phyloP scores from a whole-genome alignment of 1,140 invertebrate species.

The Drosophila parvula region DNA sequence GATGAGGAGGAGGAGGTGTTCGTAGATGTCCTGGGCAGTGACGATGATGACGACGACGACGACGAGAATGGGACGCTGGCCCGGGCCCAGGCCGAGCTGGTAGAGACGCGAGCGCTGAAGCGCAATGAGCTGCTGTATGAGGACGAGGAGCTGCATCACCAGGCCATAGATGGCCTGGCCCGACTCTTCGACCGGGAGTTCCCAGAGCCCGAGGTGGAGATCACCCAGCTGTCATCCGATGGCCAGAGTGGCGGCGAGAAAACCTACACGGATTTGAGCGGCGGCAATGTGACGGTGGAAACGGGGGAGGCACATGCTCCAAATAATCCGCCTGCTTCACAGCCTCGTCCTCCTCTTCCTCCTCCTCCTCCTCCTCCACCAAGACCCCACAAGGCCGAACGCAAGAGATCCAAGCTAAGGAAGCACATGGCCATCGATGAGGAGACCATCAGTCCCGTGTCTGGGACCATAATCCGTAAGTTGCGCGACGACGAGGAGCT shows the following conservation, averaged over 20 bases:
- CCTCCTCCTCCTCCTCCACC: conserved; percentile 18
- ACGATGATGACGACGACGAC: conserved; percentile 55
- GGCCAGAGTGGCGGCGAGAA: conserved; percentile 72
- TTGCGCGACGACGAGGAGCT: conserved; percentile 91
- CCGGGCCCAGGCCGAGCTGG: conserved; percentile 21
- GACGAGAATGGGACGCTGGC: background rate
- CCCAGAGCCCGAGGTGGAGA: conserved; percentile 9
- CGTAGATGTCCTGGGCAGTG: conserved; percentile 47
- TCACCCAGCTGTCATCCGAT: conserved; percentile 16
- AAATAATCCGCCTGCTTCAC: conserved; percentile 32
- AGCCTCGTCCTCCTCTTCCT: conserved; percentile 59
- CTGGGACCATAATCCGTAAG: conserved; percentile 96
- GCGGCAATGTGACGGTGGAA: conserved; percentile 59
- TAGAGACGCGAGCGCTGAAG: conserved; percentile 60
- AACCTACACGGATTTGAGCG: conserved; percentile 85
- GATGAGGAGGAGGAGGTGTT: conserved; percentile 57
- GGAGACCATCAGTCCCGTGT: conserved; percentile 98
- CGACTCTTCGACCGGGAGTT: conserved; percentile 78
- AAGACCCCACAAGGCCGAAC: conserved; percentile 76
- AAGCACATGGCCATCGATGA: conserved; percentile 94
- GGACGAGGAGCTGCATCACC: conserved; percentile 76
- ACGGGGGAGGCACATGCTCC: background rate
- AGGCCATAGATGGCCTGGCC: conserved; percentile 77
- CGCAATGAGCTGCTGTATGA: conserved; percentile 77
- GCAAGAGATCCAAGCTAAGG: conserved; percentile 88